These are phyloP conservation scores for Oscheius onirici DNA, from an alignment of 2,888 invertebrate genomes.

Conservation along the genomic window DNA sequence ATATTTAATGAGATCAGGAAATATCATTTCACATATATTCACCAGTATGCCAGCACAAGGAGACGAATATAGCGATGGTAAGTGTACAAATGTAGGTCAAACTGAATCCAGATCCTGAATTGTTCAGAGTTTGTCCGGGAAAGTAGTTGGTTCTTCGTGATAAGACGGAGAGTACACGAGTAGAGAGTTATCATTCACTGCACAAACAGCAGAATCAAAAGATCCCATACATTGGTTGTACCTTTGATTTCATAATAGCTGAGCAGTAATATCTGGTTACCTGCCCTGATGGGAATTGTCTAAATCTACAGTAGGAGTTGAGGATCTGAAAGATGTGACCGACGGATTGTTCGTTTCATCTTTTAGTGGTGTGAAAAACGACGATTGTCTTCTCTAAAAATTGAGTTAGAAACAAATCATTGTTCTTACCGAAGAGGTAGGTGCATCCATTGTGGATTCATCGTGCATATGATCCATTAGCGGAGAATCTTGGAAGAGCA, in stretches of 20 bases:
- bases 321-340: background rate
- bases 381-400: background rate
- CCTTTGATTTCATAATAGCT: background rate
- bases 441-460: background rate
- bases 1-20: too few species aligned
- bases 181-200: constrained; percentile 48
- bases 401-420: background rate
- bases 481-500: constrained; percentile 6
- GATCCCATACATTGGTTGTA: constrained; percentile 21
- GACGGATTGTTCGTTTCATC: constrained; percentile 5
- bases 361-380: constrained; percentile 16
- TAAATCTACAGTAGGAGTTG: background rate
- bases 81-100: too few species aligned
- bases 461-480: constrained; percentile 6
- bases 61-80: too few species aligned
- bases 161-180: background rate
- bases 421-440: background rate
- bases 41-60: too few species aligned
- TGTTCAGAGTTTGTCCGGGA: constrained; percentile 10
- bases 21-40: too few species aligned
- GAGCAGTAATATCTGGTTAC: background rate
- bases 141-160: background rate
- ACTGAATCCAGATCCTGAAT: too few species aligned
- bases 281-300: constrained; percentile 15
- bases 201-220: constrained; percentile 33